A percentile compares a stretch with the other conserved stretches of the same genome.
Evolutionary conservation across 2,888 invertebrate genomes (phyloP).

Genomic region (Sphaerophoria rueppellii): DNA sequence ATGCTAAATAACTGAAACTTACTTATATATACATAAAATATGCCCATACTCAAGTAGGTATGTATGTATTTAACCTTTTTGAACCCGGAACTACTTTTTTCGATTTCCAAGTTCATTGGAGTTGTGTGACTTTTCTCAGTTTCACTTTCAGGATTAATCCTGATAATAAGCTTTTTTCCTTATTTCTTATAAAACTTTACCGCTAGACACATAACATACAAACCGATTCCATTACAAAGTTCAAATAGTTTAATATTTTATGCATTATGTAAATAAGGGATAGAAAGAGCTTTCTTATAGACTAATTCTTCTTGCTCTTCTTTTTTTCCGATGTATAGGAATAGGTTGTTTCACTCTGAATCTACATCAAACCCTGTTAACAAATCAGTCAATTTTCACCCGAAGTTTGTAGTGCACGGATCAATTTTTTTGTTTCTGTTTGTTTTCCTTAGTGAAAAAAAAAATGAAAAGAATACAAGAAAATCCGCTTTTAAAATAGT

Average conservation of each 20-base stretch:
- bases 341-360: constrained; percentile 49
- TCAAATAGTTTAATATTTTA: too few relatives aligned
- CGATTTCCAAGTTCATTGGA: constrained; percentile 67
- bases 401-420: constrained; percentile 56
- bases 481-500: constrained; percentile 33
- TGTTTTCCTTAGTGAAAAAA: constrained; percentile 13
- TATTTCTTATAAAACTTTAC: constrained; percentile 33
- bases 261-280: too few relatives aligned
- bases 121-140: constrained; percentile 61
- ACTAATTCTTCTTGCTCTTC: constrained; percentile 41
- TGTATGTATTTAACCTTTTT: constrained; percentile 29
- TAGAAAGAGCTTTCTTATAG: too few relatives aligned
- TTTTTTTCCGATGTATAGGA: constrained; percentile 3
- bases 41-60: too few relatives aligned
- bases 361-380: constrained; percentile 62
- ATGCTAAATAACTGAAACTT: background rate
- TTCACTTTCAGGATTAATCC: constrained; percentile 60
- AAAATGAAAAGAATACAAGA: constrained; percentile 52
- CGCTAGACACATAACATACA: constrained; percentile 11
- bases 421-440: constrained; percentile 25
- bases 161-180: constrained; percentile 8
- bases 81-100: constrained; percentile 32
- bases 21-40: background rate
- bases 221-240: background rate
- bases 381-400: constrained; percentile 57